phyloP scores from a whole-genome alignment of 2,797 vertebrate species.

The Paedocypris micromegethes region DNA sequence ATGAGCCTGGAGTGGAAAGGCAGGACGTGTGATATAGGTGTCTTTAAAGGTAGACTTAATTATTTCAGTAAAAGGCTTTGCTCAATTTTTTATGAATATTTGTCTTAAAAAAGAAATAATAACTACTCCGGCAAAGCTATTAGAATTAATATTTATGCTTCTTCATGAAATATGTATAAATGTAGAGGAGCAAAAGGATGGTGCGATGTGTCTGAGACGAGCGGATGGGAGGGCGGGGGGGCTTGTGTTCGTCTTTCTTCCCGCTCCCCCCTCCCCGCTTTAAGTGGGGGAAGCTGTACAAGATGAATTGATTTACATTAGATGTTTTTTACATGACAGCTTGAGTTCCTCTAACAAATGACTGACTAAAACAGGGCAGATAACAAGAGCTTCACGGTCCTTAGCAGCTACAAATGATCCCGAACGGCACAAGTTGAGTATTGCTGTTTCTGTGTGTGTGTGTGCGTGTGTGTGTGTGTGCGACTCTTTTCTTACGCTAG shows the following conservation, averaged over 20 bases:
- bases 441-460: slow-evolving; percentile 1
- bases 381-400: slow-evolving; percentile 47
- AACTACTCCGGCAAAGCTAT: slow-evolving; percentile 85
- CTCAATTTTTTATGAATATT: slow-evolving; percentile 92
- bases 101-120: slow-evolving; percentile 87
- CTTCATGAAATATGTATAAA: slow-evolving; percentile 87
- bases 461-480: slow-evolving; percentile 8
- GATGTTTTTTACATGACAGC: slow-evolving; percentile 45
- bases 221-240: slow-evolving; percentile 38
- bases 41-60: slow-evolving; percentile 38
- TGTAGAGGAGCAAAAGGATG: slow-evolving; percentile 43
- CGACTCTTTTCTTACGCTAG: slow-evolving; percentile 20
- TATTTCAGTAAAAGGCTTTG: slow-evolving; percentile 63
- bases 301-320: slow-evolving; percentile 48
- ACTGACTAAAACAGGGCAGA: slow-evolving; percentile 45
- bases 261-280: slow-evolving; percentile 22
- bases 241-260: slow-evolving; percentile 39
- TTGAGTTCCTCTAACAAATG: slow-evolving; percentile 49
- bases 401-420: slow-evolving; percentile 41
- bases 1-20: slow-evolving; percentile 11
- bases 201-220: slow-evolving; percentile 42
- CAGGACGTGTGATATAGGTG: slow-evolving; percentile 30
- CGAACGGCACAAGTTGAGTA: slow-evolving; percentile 16
- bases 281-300: slow-evolving; percentile 22
- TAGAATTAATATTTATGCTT: slow-evolving; percentile 93